Evolutionary conservation across 2,888 invertebrate genomes (phyloP).

Genomic region (Lasioglossum villosulum): DNA sequence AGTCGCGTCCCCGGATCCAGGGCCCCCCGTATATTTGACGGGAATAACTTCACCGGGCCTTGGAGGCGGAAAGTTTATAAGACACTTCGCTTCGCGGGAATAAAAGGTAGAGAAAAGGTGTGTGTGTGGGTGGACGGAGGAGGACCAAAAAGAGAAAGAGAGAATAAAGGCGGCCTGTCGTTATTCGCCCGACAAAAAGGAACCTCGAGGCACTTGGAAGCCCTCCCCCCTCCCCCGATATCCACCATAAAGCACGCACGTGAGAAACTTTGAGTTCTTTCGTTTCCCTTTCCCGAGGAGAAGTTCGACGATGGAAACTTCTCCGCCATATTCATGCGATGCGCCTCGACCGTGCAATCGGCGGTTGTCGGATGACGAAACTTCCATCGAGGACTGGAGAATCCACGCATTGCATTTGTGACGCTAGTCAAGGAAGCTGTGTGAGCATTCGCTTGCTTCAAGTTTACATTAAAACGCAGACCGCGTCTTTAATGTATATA

Average conservation of each 20-base stretch:
- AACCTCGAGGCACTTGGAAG: conserved; percentile 11
- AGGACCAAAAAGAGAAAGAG: not conserved
- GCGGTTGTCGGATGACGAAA: not conserved
- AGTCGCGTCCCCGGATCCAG: not conserved
- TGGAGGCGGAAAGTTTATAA: conserved; percentile 35
- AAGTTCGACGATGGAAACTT: conserved; percentile 15
- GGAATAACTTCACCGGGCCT: conserved; percentile 27
- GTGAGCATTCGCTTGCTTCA: too few relatives aligned
- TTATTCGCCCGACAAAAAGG: conserved; percentile 38
- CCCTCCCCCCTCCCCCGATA: conserved; percentile 28
- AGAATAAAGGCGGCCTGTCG: conserved; percentile 44
- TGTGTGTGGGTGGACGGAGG: not conserved
- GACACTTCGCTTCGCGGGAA: conserved; percentile 38
- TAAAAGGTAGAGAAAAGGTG: conserved; percentile 22
- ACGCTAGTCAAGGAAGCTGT: too few relatives aligned
- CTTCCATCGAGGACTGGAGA: not conserved
- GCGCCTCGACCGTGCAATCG: conserved; percentile 16
- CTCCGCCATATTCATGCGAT: not conserved
- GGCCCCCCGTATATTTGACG: conserved; percentile 12
- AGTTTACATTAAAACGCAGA: too few relatives aligned
- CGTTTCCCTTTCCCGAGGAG: not conserved
- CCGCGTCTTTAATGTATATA: too few relatives aligned
- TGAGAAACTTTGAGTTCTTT: conserved; percentile 45
- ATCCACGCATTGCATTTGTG: not conserved
- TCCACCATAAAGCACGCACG: conserved; percentile 53